Conservation (phyloP, 2,888 invertebrate species). For the Yponomeuta sedellus region DNA sequence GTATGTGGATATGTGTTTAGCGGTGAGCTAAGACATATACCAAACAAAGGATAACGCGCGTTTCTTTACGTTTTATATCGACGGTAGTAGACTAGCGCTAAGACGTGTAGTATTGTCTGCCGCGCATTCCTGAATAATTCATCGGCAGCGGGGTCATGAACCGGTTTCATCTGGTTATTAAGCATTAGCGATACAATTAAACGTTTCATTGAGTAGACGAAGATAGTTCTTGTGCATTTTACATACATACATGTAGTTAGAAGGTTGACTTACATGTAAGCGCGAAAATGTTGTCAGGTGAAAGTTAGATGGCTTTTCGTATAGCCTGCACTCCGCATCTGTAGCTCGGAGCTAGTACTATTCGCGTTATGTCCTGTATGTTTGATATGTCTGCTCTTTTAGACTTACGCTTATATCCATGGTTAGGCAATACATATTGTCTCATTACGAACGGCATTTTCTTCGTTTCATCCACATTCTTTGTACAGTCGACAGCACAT, state of each 20-base stretch:
- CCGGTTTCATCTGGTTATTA: not conserved
- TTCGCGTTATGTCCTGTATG: too few species aligned
- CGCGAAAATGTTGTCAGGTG: too few species aligned
- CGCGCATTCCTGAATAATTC: not conserved
- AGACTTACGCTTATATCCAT: too few species aligned
- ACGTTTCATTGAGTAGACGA: not conserved
- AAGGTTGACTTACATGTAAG: not conserved
- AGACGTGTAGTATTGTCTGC: not conserved
- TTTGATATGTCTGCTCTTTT: too few species aligned
- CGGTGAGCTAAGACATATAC: not conserved
- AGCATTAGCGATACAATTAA: slow-evolving; percentile 1
- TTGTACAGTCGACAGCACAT: too few species aligned
- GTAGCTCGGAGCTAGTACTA: too few species aligned
- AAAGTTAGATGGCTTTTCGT: too few species aligned
- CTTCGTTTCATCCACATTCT: too few species aligned
- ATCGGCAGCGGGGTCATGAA: not conserved
- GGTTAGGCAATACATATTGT: too few species aligned
- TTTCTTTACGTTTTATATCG: not conserved
- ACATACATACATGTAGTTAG: not conserved
- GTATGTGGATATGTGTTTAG: not conserved
- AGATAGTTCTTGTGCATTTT: not conserved
- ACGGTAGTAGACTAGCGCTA: not conserved
- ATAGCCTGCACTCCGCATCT: too few species aligned
- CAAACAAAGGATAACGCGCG: not conserved
- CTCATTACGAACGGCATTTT: too few species aligned